These are phyloP conservation scores for Tipula confusa DNA, from an alignment of 2,888 invertebrate species.

Conservation along the genomic window DNA sequence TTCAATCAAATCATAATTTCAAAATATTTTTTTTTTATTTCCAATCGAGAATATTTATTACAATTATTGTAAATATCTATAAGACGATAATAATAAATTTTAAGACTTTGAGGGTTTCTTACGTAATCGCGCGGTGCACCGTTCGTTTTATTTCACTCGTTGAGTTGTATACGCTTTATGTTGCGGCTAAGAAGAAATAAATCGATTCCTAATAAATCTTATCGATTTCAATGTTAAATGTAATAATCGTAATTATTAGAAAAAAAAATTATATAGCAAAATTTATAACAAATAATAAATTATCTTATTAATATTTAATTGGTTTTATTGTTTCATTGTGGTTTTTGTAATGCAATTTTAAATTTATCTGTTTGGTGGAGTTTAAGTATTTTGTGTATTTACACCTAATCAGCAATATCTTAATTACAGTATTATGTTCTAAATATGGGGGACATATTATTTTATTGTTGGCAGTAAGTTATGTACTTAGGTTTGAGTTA, in stretches of 20 bases:
- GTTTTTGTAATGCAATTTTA: not conserved
- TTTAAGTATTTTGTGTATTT: not conserved
- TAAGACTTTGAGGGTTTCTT: not conserved
- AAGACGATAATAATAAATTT: not conserved
- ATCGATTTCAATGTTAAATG: conserved; percentile 7
- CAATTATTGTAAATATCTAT: not conserved
- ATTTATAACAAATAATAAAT: not conserved
- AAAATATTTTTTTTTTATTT: not conserved
- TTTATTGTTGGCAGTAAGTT: not conserved
- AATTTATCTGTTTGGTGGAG: no score
- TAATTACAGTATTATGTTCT: not conserved
- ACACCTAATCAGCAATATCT: not conserved
- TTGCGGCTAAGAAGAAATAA: not conserved
- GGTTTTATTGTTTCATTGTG: not conserved
- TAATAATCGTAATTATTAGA: not conserved
- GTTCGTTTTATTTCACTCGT: not conserved
- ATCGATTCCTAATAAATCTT: conserved; percentile 20
- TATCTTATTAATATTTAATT: not conserved
- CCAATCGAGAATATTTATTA: not conserved
- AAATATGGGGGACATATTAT: not conserved
- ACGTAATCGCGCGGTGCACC: not conserved
- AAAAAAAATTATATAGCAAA: not conserved
- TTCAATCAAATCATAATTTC: not conserved
- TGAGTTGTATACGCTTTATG: not conserved
- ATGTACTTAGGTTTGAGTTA: not conserved